phyloP scores from a whole-genome alignment of 2,113 vertebrate species.

The Formicarius rufipectus region DNA sequence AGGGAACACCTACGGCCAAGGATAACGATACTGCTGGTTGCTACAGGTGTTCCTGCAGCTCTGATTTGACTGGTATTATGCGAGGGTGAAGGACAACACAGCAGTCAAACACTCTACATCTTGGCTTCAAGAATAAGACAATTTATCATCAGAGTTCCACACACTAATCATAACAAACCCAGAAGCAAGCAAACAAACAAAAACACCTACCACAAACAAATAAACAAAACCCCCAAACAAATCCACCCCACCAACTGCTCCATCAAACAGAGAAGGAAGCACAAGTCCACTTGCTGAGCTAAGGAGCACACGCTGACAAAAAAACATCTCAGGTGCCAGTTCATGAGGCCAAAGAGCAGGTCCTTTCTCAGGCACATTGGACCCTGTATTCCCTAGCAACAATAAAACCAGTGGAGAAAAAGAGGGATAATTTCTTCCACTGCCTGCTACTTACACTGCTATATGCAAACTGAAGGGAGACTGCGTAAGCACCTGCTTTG shows the following conservation, averaged over 20 bases:
- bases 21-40: too few relatives aligned
- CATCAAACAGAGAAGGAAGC: background rate
- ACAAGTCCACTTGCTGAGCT: background rate
- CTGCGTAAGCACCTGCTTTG: background rate
- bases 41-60: background rate
- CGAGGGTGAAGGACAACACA: background rate
- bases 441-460: background rate
- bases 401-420: background rate
- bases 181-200: background rate
- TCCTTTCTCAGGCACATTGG: background rate
- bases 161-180: background rate
- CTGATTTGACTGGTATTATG: background rate
- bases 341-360: background rate
- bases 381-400: background rate
- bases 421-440: background rate
- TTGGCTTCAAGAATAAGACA: background rate
- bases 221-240: background rate
- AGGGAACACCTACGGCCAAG: too few relatives aligned
- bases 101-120: background rate
- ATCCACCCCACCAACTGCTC: fast-evolving
- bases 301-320: background rate
- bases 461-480: background rate
- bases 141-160: background rate
- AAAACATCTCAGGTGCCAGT: background rate
- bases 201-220: background rate